These are phyloP conservation scores for Ptilorrhoa leucosticta DNA, from an alignment of 2,113 vertebrate genomes.

Conservation along the genomic window DNA sequence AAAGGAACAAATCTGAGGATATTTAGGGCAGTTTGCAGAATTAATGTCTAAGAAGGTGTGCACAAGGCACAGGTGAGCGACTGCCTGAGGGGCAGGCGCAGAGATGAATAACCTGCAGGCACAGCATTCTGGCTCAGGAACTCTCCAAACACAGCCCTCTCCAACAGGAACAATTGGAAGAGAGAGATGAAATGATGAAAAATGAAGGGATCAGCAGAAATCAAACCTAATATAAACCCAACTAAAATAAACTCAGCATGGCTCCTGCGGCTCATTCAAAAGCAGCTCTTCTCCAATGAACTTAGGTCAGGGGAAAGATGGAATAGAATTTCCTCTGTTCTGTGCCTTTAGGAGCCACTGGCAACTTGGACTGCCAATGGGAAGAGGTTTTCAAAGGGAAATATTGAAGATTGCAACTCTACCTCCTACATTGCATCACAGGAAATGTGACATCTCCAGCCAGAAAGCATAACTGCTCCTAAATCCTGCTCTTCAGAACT, in stretches of 20 bases:
- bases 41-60: background rate
- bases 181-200: constrained; percentile 3
- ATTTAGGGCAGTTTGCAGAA: background rate
- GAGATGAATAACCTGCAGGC: background rate
- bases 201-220: constrained; percentile 48
- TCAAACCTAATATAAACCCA: constrained; percentile 13
- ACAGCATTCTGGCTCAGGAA: background rate
- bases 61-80: background rate
- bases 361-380: background rate
- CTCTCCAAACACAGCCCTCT: background rate
- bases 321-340: background rate
- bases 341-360: background rate
- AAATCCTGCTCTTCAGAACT: background rate
- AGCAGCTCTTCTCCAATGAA: background rate
- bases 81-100: background rate
- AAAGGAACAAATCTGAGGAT: background rate
- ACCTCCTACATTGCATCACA: background rate
- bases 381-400: background rate
- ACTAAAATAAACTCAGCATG: constrained; percentile 42
- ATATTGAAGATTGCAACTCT: background rate
- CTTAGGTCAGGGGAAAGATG: background rate
- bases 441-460: background rate
- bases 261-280: constrained; percentile 8
- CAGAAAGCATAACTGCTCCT: background rate
- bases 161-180: background rate